phyloP scores from a whole-genome alignment of 92 coral and sea anemone species.

The Zoanthus gigantus region DNA sequence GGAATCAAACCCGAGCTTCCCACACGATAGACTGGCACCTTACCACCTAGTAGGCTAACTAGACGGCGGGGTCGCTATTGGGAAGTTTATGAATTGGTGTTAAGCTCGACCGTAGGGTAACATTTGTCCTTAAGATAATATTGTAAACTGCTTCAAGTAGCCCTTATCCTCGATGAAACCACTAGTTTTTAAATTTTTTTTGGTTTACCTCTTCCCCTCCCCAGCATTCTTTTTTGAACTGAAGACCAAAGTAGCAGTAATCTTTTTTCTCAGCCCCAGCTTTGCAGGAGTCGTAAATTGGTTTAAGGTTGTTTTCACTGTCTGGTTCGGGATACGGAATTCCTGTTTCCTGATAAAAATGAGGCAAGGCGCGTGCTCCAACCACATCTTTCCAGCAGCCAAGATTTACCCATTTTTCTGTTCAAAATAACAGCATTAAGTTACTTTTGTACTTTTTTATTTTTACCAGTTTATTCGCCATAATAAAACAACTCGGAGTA shows the following conservation, averaged over 20 bases:
- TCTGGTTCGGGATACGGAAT: slow-evolving; percentile 33
- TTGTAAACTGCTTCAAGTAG: too few species aligned
- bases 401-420: slow-evolving; percentile 37
- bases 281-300: slow-evolving; percentile 40
- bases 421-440: background rate
- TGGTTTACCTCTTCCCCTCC: slow-evolving; percentile 47
- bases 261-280: slow-evolving; percentile 50
- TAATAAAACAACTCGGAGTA: too few species aligned
- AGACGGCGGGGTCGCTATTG: too few species aligned
- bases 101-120: too few species aligned
- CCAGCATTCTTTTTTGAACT: slow-evolving; percentile 60
- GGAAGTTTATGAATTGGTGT: too few species aligned
- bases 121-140: too few species aligned
- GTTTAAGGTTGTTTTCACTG: slow-evolving; percentile 23
- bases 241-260: slow-evolving; percentile 57
- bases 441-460: too few species aligned
- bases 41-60: too few species aligned
- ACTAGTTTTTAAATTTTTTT: background rate
- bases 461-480: too few species aligned
- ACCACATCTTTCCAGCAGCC: slow-evolving; percentile 40
- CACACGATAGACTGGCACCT: too few species aligned
- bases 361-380: slow-evolving; percentile 34
- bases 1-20: too few species aligned
- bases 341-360: slow-evolving; percentile 23
- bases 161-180: too few species aligned